Evolutionary conservation across 1,140 invertebrate species (phyloP).

Genomic region (Potamilus streckersoni): DNA sequence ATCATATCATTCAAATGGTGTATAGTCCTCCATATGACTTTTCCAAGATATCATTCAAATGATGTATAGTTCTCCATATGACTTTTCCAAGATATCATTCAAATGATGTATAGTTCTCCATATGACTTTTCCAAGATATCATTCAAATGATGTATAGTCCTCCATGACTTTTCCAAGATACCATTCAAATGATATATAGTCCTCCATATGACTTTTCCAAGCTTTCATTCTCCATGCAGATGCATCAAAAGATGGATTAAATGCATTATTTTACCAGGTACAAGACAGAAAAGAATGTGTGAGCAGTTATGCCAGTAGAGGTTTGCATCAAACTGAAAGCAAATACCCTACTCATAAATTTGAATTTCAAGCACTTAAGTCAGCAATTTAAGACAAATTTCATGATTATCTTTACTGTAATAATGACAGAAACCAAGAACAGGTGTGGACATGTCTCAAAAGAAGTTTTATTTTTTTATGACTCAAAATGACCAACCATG

Average conservation of each 20-base stretch:
- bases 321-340: slow-evolving; percentile 11
- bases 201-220: slow-evolving; percentile 22
- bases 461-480: background rate
- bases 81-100: no score
- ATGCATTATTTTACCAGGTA: slow-evolving; percentile 49
- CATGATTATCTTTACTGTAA: slow-evolving; percentile 28
- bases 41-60: no score
- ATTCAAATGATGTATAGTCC: no score
- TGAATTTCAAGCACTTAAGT: slow-evolving; percentile 27
- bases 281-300: slow-evolving; percentile 32
- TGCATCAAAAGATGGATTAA: slow-evolving; percentile 34
- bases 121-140: no score
- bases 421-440: background rate
- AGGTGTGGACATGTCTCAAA: background rate
- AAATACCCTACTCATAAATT: slow-evolving; percentile 31
- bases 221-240: slow-evolving; percentile 35
- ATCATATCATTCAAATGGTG: no score
- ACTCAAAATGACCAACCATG: background rate
- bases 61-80: no score
- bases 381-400: slow-evolving; percentile 26
- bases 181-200: slow-evolving; percentile 23
- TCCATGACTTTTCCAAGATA: no score
- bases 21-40: no score
- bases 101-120: no score
- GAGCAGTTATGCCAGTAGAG: slow-evolving; percentile 31